A percentile compares a stretch with the other conserved stretches of the same genome.
Conservation (phyloP, 1,140 invertebrate species). For the Cephus cinctus region DNA sequence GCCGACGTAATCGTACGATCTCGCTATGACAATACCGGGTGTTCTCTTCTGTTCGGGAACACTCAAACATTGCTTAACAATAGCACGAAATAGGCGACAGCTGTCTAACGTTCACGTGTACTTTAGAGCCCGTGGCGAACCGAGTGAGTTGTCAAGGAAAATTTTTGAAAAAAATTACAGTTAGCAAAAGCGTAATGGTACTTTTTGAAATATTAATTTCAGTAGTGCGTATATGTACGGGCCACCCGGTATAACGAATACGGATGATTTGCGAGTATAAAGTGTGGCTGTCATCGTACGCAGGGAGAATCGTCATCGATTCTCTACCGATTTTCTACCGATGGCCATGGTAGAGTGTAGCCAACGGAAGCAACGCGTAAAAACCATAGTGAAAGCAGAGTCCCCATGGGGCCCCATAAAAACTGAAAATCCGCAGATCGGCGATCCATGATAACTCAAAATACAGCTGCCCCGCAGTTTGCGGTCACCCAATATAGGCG, state of each 20-base stretch:
- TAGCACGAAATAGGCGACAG: conserved; percentile 50
- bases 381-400: background rate
- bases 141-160: conserved; percentile 14
- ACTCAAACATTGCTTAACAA: conserved; percentile 54
- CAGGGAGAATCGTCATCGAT: background rate
- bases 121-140: conserved; percentile 16
- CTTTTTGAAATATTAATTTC: conserved; percentile 2
- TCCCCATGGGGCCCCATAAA: conserved; percentile 26
- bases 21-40: conserved; percentile 52
- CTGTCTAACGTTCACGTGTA: conserved; percentile 43
- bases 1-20: conserved; percentile 50
- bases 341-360: too few species aligned
- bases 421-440: conserved; percentile 52
- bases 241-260: background rate
- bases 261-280: background rate
- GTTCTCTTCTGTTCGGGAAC: conserved; percentile 52
- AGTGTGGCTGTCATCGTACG: background rate
- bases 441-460: conserved; percentile 50
- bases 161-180: conserved; percentile 15
- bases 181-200: background rate
- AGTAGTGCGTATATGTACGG: conserved; percentile 4
- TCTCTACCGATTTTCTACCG: background rate
- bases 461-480: conserved; percentile 50
- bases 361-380: background rate
- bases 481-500: conserved; percentile 46